A percentile compares a stretch with the other conserved stretches of the same genome.
phyloP scores from a whole-genome alignment of 1,140 invertebrate species.

The Lerema accius region DNA sequence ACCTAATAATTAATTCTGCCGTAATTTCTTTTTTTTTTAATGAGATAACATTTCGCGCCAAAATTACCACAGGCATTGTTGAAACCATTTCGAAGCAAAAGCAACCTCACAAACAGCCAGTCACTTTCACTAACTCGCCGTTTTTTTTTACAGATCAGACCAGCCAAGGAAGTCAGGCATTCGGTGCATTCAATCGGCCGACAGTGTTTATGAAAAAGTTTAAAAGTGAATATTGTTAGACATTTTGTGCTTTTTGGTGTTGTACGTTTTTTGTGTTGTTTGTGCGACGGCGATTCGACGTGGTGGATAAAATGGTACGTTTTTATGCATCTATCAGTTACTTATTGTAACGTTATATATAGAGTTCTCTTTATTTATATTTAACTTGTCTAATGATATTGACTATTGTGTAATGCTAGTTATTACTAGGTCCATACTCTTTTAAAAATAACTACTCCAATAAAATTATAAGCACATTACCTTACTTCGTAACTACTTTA shows the following conservation, averaged over 20 bases:
- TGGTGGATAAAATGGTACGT: constrained; percentile 22
- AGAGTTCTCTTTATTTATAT: background rate
- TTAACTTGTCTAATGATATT: too few relatives aligned
- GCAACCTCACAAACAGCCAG: constrained; percentile 42
- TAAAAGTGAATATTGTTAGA: constrained; percentile 22
- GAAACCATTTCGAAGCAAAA: constrained; percentile 40
- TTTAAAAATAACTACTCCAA: too few relatives aligned
- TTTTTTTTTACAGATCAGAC: constrained; percentile 53
- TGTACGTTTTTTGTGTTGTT: constrained; percentile 21
- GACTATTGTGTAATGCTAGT: too few relatives aligned
- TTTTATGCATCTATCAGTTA: background rate
- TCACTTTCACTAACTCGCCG: constrained; percentile 55
- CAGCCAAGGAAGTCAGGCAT: constrained; percentile 44
- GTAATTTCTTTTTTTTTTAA: too few relatives aligned
- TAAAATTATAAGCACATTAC: too few relatives aligned
- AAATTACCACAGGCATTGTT: constrained; percentile 21
- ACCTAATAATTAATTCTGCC: too few relatives aligned
- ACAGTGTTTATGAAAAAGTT: constrained; percentile 30
- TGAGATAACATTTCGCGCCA: constrained; percentile 25
- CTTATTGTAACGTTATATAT: background rate
- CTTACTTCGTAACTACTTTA: too few relatives aligned
- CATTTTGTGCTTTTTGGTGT: constrained; percentile 23
- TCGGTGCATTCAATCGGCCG: constrained; percentile 28
- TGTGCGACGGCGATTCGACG: background rate
- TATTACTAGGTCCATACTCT: too few relatives aligned